These are phyloP conservation scores for Amaurobius ferox DNA, from an alignment of 2,888 invertebrate species.

Conservation along the genomic window DNA sequence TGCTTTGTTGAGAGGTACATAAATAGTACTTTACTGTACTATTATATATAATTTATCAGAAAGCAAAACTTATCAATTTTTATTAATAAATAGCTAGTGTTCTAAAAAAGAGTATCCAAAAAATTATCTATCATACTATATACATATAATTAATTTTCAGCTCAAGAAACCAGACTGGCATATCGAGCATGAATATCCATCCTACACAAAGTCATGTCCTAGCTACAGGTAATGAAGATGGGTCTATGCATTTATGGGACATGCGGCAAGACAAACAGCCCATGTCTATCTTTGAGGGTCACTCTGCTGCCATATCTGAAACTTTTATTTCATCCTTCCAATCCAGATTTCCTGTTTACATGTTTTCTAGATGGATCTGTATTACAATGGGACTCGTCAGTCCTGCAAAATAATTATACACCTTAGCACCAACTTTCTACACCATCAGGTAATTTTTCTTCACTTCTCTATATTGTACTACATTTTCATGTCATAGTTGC, in stretches of 20 bases:
- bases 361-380: constrained; percentile 89
- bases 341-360: constrained; percentile 89
- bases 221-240: constrained; percentile 91
- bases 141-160: too few species aligned
- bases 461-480: too few species aligned
- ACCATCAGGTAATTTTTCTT: constrained; percentile 27
- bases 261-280: constrained; percentile 89
- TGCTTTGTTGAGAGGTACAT: too few species aligned
- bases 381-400: constrained; percentile 91
- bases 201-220: constrained; percentile 91
- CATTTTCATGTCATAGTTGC: too few species aligned
- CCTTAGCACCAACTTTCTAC: background rate
- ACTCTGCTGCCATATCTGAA: constrained; percentile 87
- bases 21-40: too few species aligned
- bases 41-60: too few species aligned
- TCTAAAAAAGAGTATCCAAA: too few species aligned
- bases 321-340: constrained; percentile 89
- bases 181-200: constrained; percentile 86
- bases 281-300: constrained; percentile 87
- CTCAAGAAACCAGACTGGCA: constrained; percentile 78
- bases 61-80: too few species aligned
- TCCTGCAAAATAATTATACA: constrained; percentile 31
- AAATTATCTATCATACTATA: too few species aligned
- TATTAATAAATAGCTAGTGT: too few species aligned
- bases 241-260: constrained; percentile 93